Evolutionary conservation across 2,888 invertebrate genomes (phyloP).

Genomic region (Apamea monoglypha): DNA sequence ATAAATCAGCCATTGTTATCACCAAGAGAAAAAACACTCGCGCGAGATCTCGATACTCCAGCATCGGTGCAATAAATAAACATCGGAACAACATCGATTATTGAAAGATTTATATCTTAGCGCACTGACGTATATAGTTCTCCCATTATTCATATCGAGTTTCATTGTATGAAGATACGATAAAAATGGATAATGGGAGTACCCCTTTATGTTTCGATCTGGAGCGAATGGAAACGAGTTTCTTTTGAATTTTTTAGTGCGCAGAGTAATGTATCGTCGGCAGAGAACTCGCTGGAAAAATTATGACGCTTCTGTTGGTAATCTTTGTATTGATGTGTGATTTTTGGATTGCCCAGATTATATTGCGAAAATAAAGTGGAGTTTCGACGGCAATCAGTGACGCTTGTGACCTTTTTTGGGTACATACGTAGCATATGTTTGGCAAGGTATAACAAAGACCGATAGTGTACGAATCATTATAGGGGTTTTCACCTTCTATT

Average conservation of each 20-base stretch:
- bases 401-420: background rate
- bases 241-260: slow-evolving; percentile 65
- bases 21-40: slow-evolving; percentile 74
- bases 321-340: slow-evolving; percentile 16
- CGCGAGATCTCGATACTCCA: slow-evolving; percentile 78
- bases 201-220: slow-evolving; percentile 68
- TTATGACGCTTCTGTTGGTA: slow-evolving; percentile 38
- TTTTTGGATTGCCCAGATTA: slow-evolving; percentile 4
- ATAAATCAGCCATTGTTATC: slow-evolving; percentile 88
- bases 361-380: background rate
- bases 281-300: slow-evolving; percentile 32
- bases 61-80: slow-evolving; percentile 86
- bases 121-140: slow-evolving; percentile 80
- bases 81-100: slow-evolving; percentile 85
- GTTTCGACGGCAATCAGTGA: background rate
- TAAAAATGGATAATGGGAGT: slow-evolving; percentile 76
- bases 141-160: slow-evolving; percentile 84
- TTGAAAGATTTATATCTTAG: slow-evolving; percentile 88
- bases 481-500: background rate
- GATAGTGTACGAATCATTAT: background rate
- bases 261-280: slow-evolving; percentile 34
- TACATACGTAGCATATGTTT: background rate
- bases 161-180: slow-evolving; percentile 80
- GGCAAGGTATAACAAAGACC: too few species aligned
- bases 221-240: slow-evolving; percentile 58